Conservation (phyloP, 2,888 invertebrate genomes). For the Resseliella maxima region DNA sequence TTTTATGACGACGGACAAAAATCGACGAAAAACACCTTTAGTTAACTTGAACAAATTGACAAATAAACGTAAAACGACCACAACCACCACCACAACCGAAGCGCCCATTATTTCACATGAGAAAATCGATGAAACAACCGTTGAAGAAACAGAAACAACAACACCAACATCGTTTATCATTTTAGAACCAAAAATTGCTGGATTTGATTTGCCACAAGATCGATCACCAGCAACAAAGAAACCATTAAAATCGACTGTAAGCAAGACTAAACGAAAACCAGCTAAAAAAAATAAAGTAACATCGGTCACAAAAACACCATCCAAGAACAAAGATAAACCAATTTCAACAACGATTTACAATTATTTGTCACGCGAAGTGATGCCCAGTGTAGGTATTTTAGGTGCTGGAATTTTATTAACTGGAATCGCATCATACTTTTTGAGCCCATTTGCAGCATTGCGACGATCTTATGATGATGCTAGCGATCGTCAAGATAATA, state of each 20-base stretch:
- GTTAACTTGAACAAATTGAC: conserved; percentile 59
- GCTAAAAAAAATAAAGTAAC: conserved; percentile 57
- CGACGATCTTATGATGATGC: conserved; percentile 74
- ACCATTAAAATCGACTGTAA: conserved; percentile 60
- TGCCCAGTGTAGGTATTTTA: conserved; percentile 84
- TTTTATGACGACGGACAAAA: not conserved
- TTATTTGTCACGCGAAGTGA: conserved; percentile 81
- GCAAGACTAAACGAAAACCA: conserved; percentile 59
- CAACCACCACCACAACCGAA: conserved; percentile 66
- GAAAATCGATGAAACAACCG: conserved; percentile 53
- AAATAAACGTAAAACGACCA: conserved; percentile 66
- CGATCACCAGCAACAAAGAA: conserved; percentile 60
- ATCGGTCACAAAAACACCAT: conserved; percentile 57
- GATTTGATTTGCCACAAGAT: conserved; percentile 61
- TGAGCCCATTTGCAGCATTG: conserved; percentile 77
- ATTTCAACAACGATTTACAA: conserved; percentile 81
- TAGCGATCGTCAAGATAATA: conserved; percentile 67
- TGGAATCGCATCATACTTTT: conserved; percentile 80
- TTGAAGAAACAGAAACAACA: conserved; percentile 56
- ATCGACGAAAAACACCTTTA: conserved; percentile 60
- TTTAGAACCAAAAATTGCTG: conserved; percentile 61
- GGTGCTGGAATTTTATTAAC: conserved; percentile 79
- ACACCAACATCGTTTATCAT: conserved; percentile 59
- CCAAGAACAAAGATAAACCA: conserved; percentile 68
- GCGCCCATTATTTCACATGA: conserved; percentile 66